Evolutionary conservation across 2,113 vertebrate species (phyloP).

Genomic region (Bettongia penicillata): DNA sequence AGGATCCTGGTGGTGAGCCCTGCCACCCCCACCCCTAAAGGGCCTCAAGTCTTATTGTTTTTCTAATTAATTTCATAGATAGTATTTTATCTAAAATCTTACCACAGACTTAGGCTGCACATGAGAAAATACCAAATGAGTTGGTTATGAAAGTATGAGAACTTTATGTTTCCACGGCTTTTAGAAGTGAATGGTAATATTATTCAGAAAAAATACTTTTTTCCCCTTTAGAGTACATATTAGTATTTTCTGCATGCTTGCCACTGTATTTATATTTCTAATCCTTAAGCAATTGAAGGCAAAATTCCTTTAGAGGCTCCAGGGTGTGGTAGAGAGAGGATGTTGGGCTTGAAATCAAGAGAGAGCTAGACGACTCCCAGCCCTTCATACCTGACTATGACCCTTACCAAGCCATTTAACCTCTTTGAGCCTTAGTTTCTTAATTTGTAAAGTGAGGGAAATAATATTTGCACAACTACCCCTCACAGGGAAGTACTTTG

Average conservation of each 20-base stretch:
- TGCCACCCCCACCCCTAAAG: neutral
- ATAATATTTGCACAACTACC: neutral
- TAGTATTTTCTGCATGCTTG: constrained; percentile 21
- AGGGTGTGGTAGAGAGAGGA: neutral
- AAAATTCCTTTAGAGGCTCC: neutral
- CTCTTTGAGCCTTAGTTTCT: neutral
- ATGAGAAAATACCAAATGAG: neutral
- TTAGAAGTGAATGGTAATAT: constrained; percentile 28
- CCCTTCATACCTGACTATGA: neutral
- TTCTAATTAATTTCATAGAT: neutral
- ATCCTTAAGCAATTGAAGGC: neutral
- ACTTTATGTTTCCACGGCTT: neutral
- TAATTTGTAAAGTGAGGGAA: neutral
- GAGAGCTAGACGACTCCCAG: neutral
- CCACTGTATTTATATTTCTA: constrained; percentile 29
- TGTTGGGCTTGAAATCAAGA: neutral
- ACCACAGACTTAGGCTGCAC: neutral
- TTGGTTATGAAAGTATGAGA: neutral
- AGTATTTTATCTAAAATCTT: neutral
- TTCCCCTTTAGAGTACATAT: neutral
- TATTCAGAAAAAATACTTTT: neutral
- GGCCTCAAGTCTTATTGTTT: neutral
- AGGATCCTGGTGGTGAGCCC: neutral
- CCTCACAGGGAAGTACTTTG: neutral
- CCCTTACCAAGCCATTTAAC: neutral